Base-by-base conservation (phyloP, 1,140 invertebrate species). In the Babylonia areolata region DNA sequence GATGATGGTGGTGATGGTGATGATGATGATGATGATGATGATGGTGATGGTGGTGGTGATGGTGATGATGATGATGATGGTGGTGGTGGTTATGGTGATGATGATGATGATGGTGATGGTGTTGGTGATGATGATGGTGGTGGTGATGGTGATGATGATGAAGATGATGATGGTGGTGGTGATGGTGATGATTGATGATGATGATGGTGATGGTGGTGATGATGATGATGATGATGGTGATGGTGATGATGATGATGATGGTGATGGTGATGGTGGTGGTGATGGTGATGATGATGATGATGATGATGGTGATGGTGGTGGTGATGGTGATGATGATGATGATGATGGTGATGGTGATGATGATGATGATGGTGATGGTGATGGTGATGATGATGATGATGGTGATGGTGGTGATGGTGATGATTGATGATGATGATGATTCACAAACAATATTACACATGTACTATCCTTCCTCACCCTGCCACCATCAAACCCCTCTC, bases 311-410 rank as follows among this genome's bases (percentile, higher is more conserved):
- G 58, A 69, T 69, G 58, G n/a, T 69, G 58, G n/a, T 69, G 58
- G n/a, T 69, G 58, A 69, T 69, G 58, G 2, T 79, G 77, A 79
- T 79, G 77, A 2, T 79, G 2, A 2, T 79, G 77, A 2, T 79
- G 77, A 2, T 79, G 77, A 2, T 78, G 82, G 73, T 78, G 82
- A 84, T 84, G 82, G 73, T 84, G 54, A 84, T 78, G 2, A 84
- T 84, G 82, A 84, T 84, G 82, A 71, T 84, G 54, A 84, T 84
- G 82, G 2, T 84, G 82, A 84, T 84, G 82, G 73, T 84, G 82
- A 84, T 84, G 82, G 5, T 84, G 82, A 75, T 71, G 82, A 84
- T 71, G 82, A 84, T 71, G 82, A 75, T 71, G 54, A 84, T 84
- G 82, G 73, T 84, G 82, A 84, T 84, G 82, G 37, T 78, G 54